A percentile compares a stretch with the other conserved stretches of the same genome.
Evolutionary conservation across 2,113 vertebrate genomes (phyloP).

Genomic region (Microtus ochrogaster): DNA sequence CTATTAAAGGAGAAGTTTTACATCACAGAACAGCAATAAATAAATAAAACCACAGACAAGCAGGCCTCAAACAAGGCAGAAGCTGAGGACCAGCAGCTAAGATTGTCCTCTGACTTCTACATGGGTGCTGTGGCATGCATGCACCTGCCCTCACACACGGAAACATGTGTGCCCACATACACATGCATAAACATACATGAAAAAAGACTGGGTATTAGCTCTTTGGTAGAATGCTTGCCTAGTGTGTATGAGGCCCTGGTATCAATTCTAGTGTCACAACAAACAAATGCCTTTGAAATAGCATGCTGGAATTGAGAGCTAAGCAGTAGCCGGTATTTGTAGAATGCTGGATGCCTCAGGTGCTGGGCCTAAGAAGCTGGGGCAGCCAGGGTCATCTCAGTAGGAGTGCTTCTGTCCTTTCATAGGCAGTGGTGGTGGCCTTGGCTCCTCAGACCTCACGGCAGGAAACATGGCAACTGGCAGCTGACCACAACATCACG

Average conservation of each 20-base stretch:
- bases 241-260: no score
- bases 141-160: background rate
- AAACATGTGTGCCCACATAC: background rate
- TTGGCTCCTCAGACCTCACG: background rate
- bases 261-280: background rate
- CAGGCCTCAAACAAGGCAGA: background rate
- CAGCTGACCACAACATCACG: background rate
- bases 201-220: background rate
- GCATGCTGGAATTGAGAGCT: background rate
- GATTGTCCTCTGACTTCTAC: background rate
- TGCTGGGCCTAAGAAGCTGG: background rate
- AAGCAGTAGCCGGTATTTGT: background rate
- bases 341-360: background rate
- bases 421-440: background rate
- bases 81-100: background rate
- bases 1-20: background rate
- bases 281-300: background rate
- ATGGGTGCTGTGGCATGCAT: background rate
- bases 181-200: background rate
- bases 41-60: background rate
- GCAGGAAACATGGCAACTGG: background rate
- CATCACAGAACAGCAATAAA: background rate
- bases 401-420: background rate
- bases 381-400: rapidly evolving
- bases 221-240: background rate